Percentiles rank a stretch among this genome's conserved stretches.
phyloP scores from a whole-genome alignment of 2,113 vertebrate genomes.

The Tretioscincus oriximinensis region DNA sequence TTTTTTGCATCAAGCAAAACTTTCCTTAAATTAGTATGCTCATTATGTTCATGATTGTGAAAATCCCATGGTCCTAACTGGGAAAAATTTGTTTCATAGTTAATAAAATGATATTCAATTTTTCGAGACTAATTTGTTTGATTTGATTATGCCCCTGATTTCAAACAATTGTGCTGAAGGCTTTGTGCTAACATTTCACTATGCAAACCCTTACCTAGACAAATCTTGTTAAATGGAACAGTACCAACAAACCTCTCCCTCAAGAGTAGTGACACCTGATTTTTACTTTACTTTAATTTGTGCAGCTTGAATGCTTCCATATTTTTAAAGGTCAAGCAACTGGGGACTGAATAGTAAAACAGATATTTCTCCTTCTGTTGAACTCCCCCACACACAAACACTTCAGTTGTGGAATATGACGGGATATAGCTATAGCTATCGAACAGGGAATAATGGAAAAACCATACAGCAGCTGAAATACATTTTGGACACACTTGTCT shows the following conservation, averaged over 20 bases:
- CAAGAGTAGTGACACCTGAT: neutral
- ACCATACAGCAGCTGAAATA: neutral
- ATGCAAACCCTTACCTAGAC: neutral
- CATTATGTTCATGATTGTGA: neutral
- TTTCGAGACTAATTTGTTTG: neutral
- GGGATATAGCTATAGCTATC: neutral
- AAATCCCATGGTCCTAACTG: neutral
- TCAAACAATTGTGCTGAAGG: neutral
- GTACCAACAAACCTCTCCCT: neutral
- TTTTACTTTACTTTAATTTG: neutral
- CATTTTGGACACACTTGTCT: neutral
- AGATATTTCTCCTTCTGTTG: neutral
- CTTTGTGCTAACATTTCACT: neutral
- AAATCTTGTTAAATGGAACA: neutral
- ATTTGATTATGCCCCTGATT: neutral
- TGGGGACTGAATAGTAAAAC: neutral
- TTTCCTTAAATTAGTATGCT: neutral
- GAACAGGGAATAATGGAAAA: neutral
- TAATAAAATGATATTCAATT: neutral
- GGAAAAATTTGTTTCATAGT: neutral
- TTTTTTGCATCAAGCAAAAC: neutral
- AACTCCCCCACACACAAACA: neutral
- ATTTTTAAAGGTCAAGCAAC: neutral
- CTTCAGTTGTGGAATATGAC: neutral
- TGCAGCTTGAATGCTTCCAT: neutral